Percentiles rank a stretch among this genome's conserved stretches.
These are phyloP conservation scores for Actinemys pallida DNA, from an alignment of 2,113 vertebrate genomes.

Conservation along the genomic window DNA sequence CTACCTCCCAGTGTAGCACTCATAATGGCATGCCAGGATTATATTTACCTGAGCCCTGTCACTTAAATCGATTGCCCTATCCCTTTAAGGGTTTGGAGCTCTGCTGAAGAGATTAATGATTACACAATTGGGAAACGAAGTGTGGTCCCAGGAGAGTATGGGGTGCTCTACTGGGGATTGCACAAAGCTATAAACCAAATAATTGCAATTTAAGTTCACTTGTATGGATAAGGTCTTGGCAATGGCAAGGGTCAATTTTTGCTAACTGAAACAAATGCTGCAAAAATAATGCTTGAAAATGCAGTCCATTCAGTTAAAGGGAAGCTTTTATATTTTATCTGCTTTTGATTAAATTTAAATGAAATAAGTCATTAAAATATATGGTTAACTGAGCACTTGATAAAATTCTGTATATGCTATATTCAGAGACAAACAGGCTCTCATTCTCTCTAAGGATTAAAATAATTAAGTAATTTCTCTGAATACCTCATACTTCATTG, in stretches of 20 bases:
- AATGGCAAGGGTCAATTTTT: not conserved
- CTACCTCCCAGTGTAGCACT: not conserved
- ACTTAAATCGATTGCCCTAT: too few relatives aligned
- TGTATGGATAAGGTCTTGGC: not conserved
- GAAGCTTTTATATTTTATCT: not conserved
- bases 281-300: not conserved
- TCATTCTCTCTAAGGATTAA: not conserved
- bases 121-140: too few relatives aligned
- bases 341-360: not conserved
- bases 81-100: too few relatives aligned
- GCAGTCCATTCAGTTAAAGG: not conserved
- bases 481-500: not conserved
- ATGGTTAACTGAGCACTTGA: not conserved
- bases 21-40: not conserved
- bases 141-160: too few relatives aligned
- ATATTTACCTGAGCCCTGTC: not conserved
- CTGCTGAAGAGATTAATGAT: too few relatives aligned
- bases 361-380: not conserved
- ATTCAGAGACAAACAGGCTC: not conserved
- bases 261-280: not conserved
- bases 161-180: too few relatives aligned
- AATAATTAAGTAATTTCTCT: not conserved
- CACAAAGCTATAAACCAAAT: not conserved
- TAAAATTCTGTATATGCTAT: not conserved
- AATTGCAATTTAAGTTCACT: not conserved